These are phyloP conservation scores for Reticulitermes speratus DNA, from an alignment of 1,140 invertebrate genomes.

Conservation along the genomic window DNA sequence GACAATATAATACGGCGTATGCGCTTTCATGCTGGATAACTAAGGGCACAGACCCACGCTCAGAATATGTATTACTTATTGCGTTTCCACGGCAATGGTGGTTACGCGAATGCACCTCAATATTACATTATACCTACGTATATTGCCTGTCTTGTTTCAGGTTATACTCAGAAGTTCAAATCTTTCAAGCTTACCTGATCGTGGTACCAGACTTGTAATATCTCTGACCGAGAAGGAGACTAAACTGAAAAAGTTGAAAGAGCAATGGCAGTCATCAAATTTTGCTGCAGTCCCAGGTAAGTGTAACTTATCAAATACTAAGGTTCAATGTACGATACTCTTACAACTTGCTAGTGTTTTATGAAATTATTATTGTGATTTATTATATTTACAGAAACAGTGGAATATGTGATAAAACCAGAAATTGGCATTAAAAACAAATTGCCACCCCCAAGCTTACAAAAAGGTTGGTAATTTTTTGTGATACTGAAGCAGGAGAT, in stretches of 20 bases:
- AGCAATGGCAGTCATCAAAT: not conserved
- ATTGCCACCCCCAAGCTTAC: not conserved
- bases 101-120: too few relatives aligned
- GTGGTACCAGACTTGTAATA: slow-evolving; percentile 20
- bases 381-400: not conserved
- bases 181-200: slow-evolving; percentile 15
- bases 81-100: too few relatives aligned
- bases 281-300: not conserved
- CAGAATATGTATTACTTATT: too few relatives aligned
- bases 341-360: too few relatives aligned
- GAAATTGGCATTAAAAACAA: not conserved
- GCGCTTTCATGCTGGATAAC: too few relatives aligned
- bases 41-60: too few relatives aligned
- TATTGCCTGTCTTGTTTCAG: not conserved
- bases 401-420: not conserved
- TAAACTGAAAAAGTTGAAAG: not conserved
- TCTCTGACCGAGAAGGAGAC: slow-evolving; percentile 8
- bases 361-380: too few relatives aligned
- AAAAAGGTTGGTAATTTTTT: not conserved
- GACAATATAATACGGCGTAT: too few relatives aligned
- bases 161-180: slow-evolving; percentile 14
- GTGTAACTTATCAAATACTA: not conserved
- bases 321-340: too few relatives aligned
- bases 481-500: not conserved
- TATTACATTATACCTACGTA: too few relatives aligned